Percentiles rank a stretch among this genome's conserved stretches.
These are phyloP conservation scores for Myodes glareolus DNA, from an alignment of 2,113 vertebrate species.

Conservation along the genomic window DNA sequence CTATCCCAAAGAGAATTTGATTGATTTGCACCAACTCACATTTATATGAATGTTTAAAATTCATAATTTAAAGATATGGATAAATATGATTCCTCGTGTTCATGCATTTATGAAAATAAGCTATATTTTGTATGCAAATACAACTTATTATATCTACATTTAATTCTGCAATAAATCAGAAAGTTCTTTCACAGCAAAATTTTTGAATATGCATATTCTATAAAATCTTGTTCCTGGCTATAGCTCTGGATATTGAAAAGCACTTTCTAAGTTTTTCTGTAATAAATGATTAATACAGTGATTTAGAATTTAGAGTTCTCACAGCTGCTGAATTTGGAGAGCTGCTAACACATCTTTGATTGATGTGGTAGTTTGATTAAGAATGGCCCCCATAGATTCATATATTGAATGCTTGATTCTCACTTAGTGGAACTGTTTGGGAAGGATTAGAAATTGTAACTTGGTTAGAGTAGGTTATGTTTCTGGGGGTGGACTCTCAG, in stretches of 20 bases:
- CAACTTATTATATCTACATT: not conserved
- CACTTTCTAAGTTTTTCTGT: not conserved
- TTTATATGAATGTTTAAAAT: conserved; percentile 57
- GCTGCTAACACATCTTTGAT: not conserved
- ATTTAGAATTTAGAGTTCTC: not conserved
- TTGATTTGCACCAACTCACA: conserved; percentile 25
- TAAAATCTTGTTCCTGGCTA: conserved; percentile 14
- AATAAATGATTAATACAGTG: conserved; percentile 11
- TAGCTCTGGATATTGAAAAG: conserved; percentile 6
- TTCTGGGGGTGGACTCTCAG: too few species aligned
- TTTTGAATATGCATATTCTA: conserved; percentile 30
- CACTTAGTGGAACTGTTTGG: not conserved
- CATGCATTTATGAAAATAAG: conserved; percentile 39
- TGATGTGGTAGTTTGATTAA: not conserved
- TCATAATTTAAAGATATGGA: conserved; percentile 52
- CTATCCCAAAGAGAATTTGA: conserved; percentile 37
- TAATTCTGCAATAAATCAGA: conserved; percentile 63
- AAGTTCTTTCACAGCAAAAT: not conserved
- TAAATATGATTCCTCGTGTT: conserved; percentile 58
- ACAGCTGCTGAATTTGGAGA: not conserved
- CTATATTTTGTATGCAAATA: conserved; percentile 38
- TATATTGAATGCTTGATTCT: not conserved
- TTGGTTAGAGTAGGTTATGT: too few species aligned
- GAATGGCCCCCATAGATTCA: too few species aligned
- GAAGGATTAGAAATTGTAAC: not conserved